Evolutionary conservation across 2,888 invertebrate species (phyloP).

Genomic region (Oxytorus armatus): DNA sequence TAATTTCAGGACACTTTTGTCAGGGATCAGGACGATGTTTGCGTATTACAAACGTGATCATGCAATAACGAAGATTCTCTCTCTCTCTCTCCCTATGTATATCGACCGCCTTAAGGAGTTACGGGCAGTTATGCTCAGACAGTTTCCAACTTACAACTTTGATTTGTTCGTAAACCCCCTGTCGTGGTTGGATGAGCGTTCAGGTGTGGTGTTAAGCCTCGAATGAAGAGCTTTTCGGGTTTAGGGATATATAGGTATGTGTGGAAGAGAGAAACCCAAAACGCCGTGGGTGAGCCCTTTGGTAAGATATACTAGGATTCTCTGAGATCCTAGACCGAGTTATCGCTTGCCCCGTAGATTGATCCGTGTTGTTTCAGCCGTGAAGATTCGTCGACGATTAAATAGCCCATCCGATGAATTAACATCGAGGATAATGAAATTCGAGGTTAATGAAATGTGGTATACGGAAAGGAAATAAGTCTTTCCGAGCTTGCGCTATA

Average conservation of each 20-base stretch:
- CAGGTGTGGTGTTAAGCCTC: conserved; percentile 57
- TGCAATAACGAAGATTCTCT: conserved; percentile 4
- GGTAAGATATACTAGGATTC: background rate
- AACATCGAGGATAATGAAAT: conserved; percentile 57
- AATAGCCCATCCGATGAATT: conserved; percentile 49
- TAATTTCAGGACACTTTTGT: background rate
- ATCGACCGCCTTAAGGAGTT: conserved; percentile 2
- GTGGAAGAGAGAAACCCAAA: conserved; percentile 1
- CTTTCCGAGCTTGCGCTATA: background rate
- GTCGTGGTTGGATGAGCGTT: conserved; percentile 20
- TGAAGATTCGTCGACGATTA: conserved; percentile 52
- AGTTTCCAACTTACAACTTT: conserved; percentile 48
- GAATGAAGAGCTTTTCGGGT: conserved; percentile 50
- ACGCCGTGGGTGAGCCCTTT: conserved; percentile 19
- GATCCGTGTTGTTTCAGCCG: conserved; percentile 35
- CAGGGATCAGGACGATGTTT: background rate
- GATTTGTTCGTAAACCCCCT: conserved; percentile 57
- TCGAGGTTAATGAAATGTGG: conserved; percentile 14
- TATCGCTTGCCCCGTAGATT: conserved; percentile 33
- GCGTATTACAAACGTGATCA: background rate
- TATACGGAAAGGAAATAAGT: background rate
- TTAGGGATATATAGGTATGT: conserved; percentile 20
- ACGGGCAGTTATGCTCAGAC: conserved; percentile 34
- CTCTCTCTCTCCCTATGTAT: background rate
- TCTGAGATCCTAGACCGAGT: conserved; percentile 43